Evolutionary conservation across 2,113 vertebrate species (phyloP), one percentile per base, ranked within the genome.

Genomic region (Poecile atricapillus): DNA sequence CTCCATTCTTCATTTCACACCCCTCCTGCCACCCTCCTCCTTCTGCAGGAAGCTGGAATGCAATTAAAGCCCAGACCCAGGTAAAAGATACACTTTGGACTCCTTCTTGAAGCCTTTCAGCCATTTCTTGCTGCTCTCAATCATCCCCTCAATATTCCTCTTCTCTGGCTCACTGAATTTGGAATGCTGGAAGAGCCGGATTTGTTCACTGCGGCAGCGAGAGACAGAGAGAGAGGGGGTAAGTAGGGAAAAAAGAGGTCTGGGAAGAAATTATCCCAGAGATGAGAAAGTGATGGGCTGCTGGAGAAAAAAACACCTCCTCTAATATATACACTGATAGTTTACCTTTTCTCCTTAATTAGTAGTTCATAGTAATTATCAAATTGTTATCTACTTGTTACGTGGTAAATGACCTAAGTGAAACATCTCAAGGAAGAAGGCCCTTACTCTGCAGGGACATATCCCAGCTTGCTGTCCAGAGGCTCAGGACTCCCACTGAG

Each of bases 111-210:
- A 97, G 37, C 93, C 97, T 65, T 99, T 97, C 37, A 99, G 97
- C 99, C 99, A 99, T 63, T 96, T 98, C 96, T 98, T 99, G 97
- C 98, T 99, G 79, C 96, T 96, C 12, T 99, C 98, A 0, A 99
- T 99, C 97, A 98, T 97, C 30, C 87, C 90, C 96, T 98, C 97
- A 52, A 99, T 97, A 18, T 46, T 95, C 67, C 93, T 94, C 69
- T 96, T 92, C 14, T 98, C 97, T 11, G 94, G 31, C 80, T 97
- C 95, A 3, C 21, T 97, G 25, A 96, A 49, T 39, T 75, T 98
- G 71, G 96, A 67, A 11, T 28, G 97, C 41, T 97, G 97, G 91
- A 98, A 94, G 82, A 89, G 95, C 33, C 80, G 97, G 31, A 98
- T 75, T 63, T 98, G 98, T 69, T 98, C 98, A 7, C 98, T 99